phyloP scores from a whole-genome alignment of 2,888 invertebrate species.

The Ochropacha duplaris region DNA sequence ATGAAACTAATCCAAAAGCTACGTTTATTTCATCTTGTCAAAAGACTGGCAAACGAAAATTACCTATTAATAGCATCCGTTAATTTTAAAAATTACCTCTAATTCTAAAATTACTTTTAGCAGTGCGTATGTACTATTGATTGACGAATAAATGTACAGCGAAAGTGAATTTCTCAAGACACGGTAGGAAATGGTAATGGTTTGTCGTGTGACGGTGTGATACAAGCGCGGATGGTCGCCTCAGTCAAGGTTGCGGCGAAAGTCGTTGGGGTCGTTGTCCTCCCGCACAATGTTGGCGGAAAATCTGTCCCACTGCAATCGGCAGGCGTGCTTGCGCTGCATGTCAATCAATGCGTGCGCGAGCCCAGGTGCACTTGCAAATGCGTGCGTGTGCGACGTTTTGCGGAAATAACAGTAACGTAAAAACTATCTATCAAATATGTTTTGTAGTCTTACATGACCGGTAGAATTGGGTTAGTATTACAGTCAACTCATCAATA shows the following conservation, averaged over 20 bases:
- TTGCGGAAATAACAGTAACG: slow-evolving; percentile 2
- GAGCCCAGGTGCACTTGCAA: slow-evolving; percentile 13
- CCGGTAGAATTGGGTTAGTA: slow-evolving; percentile 5
- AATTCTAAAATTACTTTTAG: background rate
- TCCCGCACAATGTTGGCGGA: slow-evolving; percentile 39
- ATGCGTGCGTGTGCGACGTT: background rate
- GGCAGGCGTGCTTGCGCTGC: slow-evolving; percentile 27
- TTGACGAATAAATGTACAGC: slow-evolving; percentile 43
- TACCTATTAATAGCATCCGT: background rate
- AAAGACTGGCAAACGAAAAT: no score
- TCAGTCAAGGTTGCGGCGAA: slow-evolving; percentile 80
- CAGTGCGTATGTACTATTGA: background rate
- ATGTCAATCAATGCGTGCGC: slow-evolving; percentile 12
- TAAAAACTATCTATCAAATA: background rate
- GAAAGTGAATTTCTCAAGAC: slow-evolving; percentile 75
- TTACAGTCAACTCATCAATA: background rate
- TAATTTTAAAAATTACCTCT: no score
- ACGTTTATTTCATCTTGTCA: no score
- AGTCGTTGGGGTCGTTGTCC: slow-evolving; percentile 68
- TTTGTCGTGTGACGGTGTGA: slow-evolving; percentile 38
- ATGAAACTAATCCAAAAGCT: no score
- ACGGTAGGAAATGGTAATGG: slow-evolving; percentile 63
- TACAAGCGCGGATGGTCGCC: slow-evolving; percentile 37
- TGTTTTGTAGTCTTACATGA: background rate
- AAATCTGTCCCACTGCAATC: slow-evolving; percentile 39